A percentile compares a stretch with the other conserved stretches of the same genome.
phyloP scores from a whole-genome alignment of 2,888 invertebrate species.

The Temnothorax ravouxi region DNA sequence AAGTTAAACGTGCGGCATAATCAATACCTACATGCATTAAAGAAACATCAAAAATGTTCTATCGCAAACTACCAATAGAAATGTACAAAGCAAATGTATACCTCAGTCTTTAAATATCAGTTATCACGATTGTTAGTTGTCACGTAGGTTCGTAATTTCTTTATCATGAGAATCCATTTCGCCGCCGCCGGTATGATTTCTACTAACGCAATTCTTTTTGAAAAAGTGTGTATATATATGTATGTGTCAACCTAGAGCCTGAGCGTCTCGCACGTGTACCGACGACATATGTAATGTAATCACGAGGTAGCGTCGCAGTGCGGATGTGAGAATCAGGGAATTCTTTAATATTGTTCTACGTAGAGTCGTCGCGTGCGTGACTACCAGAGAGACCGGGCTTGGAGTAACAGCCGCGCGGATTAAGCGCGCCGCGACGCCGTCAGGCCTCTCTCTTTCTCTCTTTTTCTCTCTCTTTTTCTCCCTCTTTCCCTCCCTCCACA shows the following conservation, averaged over 20 bases:
- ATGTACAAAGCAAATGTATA: not conserved
- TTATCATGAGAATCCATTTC: not conserved
- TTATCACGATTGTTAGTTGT: not conserved
- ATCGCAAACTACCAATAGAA: not conserved
- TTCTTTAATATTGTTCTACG: conserved; percentile 65
- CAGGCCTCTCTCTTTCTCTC: not conserved
- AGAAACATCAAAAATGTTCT: not conserved
- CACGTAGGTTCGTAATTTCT: not conserved
- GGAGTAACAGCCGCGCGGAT: conserved; percentile 64
- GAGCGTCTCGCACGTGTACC: not conserved
- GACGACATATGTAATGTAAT: not conserved
- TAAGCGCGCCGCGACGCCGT: conserved; percentile 58
- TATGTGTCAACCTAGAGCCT: not conserved
- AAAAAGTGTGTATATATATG: not conserved
- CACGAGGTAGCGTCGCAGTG: conserved; percentile 1
- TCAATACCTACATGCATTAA: not conserved
- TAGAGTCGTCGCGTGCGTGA: conserved; percentile 65
- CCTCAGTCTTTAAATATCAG: not conserved
- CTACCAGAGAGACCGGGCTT: conserved; percentile 55
- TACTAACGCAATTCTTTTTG: not conserved
- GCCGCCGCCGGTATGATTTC: not conserved
- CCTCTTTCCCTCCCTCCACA: not conserved
- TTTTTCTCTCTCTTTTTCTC: no score
- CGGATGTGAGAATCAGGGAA: conserved; percentile 29
- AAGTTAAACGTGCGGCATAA: not conserved